These are phyloP conservation scores for Anastatus disparis DNA, from an alignment of 1,140 invertebrate species.

Conservation along the genomic window DNA sequence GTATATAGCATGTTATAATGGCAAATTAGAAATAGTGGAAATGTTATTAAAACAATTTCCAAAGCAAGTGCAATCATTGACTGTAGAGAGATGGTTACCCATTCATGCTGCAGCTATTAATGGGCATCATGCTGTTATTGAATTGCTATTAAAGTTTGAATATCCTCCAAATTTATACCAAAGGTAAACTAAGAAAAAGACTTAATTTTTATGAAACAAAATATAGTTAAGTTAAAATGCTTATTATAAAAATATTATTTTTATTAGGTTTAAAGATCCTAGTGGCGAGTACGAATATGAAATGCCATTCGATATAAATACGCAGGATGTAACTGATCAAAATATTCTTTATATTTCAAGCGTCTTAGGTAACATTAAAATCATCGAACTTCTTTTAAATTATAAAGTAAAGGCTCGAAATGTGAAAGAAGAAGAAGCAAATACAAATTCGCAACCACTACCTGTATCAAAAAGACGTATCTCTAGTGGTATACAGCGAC, in stretches of 20 bases:
- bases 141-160: conserved; percentile 82
- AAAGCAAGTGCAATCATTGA: conserved; percentile 78
- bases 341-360: conserved; percentile 90
- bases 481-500: conserved; percentile 86
- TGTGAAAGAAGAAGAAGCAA: conserved; percentile 64
- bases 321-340: conserved; percentile 88
- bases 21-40: conserved; percentile 82
- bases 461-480: conserved; percentile 78
- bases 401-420: conserved; percentile 76
- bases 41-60: conserved; percentile 79
- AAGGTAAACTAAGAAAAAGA: no score
- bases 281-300: conserved; percentile 84
- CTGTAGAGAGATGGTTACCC: conserved; percentile 92
- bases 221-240: neutral
- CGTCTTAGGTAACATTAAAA: conserved; percentile 82
- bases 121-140: conserved; percentile 81
- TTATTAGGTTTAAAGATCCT: conserved; percentile 70
- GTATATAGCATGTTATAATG: conserved; percentile 91
- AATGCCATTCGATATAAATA: conserved; percentile 90
- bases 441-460: conserved; percentile 43
- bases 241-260: neutral
- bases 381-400: conserved; percentile 83
- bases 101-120: conserved; percentile 93
- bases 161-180: conserved; percentile 78
- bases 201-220: neutral